phyloP scores from a whole-genome alignment of 2,888 invertebrate genomes.

The Fragum whitleyi region DNA sequence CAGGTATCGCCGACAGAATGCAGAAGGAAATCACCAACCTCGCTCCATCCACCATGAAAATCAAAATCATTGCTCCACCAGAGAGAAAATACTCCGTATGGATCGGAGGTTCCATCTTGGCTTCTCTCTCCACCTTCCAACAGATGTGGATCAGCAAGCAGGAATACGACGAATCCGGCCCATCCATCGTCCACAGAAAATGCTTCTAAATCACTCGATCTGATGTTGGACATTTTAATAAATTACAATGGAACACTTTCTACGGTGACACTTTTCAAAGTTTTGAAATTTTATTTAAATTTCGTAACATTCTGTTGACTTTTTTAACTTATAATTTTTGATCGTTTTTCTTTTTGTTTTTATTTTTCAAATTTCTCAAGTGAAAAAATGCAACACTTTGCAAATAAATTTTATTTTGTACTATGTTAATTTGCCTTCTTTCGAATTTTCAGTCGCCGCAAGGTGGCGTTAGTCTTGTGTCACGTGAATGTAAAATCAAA shows the following conservation, averaged over 20 bases:
- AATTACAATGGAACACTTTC: conserved; percentile 21
- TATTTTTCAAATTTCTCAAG: conserved; percentile 17
- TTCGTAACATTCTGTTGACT: conserved; percentile 28
- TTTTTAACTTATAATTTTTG: conserved; percentile 24
- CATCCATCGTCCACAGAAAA: conserved; percentile 32
- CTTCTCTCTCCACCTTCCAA: conserved; percentile 27
- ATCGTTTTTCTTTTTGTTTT: conserved; percentile 1
- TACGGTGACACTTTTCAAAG: conserved; percentile 27
- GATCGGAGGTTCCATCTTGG: conserved; percentile 30
- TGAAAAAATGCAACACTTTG: conserved; percentile 31
- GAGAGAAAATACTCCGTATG: conserved; percentile 27
- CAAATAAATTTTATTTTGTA: conserved; percentile 28
- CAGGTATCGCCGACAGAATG: conserved; percentile 30
- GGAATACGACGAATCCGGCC: conserved; percentile 27
- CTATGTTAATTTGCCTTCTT: conserved; percentile 36
- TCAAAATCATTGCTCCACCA: conserved; percentile 28
- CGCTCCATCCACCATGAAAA: conserved; percentile 28
- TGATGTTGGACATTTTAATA: conserved; percentile 15
- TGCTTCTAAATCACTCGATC: conserved; percentile 86
- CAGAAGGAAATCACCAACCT: conserved; percentile 26
- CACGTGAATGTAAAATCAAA: conserved; percentile 14
- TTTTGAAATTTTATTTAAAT: conserved; percentile 26
- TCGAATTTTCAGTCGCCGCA: conserved; percentile 13
- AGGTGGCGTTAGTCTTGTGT: conserved; percentile 19
- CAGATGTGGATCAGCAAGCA: conserved; percentile 30